Evolutionary conservation across 2,797 vertebrate genomes (phyloP), one percentile per base, ranked within the genome.

Genomic region (Syncerus caffer): DNA sequence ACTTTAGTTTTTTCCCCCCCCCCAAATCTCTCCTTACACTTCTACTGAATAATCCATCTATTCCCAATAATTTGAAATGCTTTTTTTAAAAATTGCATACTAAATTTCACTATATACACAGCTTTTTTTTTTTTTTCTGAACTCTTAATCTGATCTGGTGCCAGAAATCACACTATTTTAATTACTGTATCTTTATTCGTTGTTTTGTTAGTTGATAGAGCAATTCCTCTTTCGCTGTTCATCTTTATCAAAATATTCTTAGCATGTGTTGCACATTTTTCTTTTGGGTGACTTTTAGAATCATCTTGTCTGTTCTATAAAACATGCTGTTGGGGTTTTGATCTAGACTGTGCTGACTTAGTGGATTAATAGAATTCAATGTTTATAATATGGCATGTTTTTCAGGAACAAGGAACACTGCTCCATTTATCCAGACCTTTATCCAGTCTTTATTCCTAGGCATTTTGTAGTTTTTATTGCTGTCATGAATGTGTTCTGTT

Each of bases 241-340:
- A 25, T 74, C 67, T 88, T 84, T 93, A 47, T 93, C 71, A 91
- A 96, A 90, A 89, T 93, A 67, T 16, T 55, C 38, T n/a, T 82
- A 82, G 42, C n/a, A 55, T 38, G 15, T 85, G 38, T 88, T 96
- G 42, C 42, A 76, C 16, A 42, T 79, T 93, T 96, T 92, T n/a
- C 31, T 88, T 57, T 34, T 4, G 29, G 55, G 25, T 80, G 51
- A 84, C 74, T 84, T 94, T 93, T 88, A 80, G 53, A 93, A 64
- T 93, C 9, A 50, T 89, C 23, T 89, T 57, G 74, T 76, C 78
- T 88, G 82, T 82, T 90, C 42, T 96, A 16, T 79, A 60, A 90
- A 71, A 45, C 91, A 47, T 45, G 12, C 42, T 58, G 4, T 23
- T 74, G 86, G 29, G 53, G 60, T 93, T 94, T 96, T 74, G 78